Base-by-base conservation (phyloP, 2,797 vertebrate genomes). In the Monodelphis domestica region DNA sequence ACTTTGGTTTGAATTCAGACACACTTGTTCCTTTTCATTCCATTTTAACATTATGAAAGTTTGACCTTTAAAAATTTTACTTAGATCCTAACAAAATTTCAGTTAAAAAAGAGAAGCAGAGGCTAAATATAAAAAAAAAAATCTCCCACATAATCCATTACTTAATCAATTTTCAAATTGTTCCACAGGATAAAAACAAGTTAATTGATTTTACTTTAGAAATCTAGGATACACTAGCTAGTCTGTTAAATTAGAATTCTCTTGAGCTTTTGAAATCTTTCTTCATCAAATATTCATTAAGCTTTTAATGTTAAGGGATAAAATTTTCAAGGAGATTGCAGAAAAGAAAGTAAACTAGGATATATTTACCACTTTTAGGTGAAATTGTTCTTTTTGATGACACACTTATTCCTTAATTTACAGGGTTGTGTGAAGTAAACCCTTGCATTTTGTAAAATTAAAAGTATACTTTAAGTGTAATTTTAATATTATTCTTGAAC, bases 261-360 rank as follows among this genome's bases (percentile, higher is more conserved):
- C 94, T 97, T 95, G 87, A 93, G 92, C 95, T 91, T 97, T 96
- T 88, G 93, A 96, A 95, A 94, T 90, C 93, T 70, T 95, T 97
- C 94, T 92, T 93, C 96, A 92, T 95, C 96, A 97, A 95, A 95
- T 95, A 96, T 93, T 95, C 91, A 95, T 97, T 96, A 95, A 91
- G 50, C 95, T 91, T 97, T 78, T 78, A 26, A 78, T 78, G 38
- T 78, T 78, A 78, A 11, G 70, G 70, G 9, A 45, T 78, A 78
- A 78, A 78, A 26, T 78, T 78, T 78, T 45, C 24, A 45, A 78
- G 38, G 7, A 45, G 38, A 45, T 78, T 78, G 21, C 9, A 45
- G 21, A 78, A 45, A 78, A 38, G 63, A 78, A 38, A 78, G 70
- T 78, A 78, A 78, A 78, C 70, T 45, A 78, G 38, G 38, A 21